Evolutionary conservation across 2,113 vertebrate genomes (phyloP).

Genomic region (Ceratotherium simum): DNA sequence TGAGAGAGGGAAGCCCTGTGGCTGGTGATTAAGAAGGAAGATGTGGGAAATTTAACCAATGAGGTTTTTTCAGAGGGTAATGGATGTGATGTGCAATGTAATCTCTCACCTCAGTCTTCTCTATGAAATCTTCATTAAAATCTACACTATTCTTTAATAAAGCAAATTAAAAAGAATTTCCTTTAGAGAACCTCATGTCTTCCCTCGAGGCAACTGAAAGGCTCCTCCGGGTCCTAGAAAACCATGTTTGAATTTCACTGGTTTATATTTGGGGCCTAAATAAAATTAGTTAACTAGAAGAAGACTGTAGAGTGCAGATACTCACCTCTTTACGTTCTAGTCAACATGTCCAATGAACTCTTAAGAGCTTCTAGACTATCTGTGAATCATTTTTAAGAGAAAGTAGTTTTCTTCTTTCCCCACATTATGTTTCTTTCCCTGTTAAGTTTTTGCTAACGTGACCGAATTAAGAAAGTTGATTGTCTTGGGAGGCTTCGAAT

Average conservation of each 20-base stretch:
- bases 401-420: not conserved
- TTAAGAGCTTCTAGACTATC: not conserved
- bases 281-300: not conserved
- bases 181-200: constrained; percentile 15
- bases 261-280: not conserved
- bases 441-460: constrained; percentile 22
- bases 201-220: not conserved
- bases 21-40: not conserved
- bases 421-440: not conserved
- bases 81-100: not conserved
- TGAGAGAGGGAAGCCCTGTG: not conserved
- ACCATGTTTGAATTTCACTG: not conserved
- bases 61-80: not conserved
- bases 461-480: not conserved
- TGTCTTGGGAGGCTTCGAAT: not conserved
- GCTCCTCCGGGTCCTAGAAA: not conserved
- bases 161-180: constrained; percentile 28
- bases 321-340: not conserved
- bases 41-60: not conserved
- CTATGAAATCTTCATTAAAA: constrained; percentile 2
- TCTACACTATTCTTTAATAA: not conserved
- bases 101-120: not conserved
- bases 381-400: not conserved
- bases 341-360: not conserved
- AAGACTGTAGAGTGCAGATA: not conserved